Percentiles rank a stretch among this genome's conserved stretches.
These are phyloP conservation scores for Drosophila siamana DNA, from an alignment of 2,888 invertebrate genomes.

Conservation along the genomic window DNA sequence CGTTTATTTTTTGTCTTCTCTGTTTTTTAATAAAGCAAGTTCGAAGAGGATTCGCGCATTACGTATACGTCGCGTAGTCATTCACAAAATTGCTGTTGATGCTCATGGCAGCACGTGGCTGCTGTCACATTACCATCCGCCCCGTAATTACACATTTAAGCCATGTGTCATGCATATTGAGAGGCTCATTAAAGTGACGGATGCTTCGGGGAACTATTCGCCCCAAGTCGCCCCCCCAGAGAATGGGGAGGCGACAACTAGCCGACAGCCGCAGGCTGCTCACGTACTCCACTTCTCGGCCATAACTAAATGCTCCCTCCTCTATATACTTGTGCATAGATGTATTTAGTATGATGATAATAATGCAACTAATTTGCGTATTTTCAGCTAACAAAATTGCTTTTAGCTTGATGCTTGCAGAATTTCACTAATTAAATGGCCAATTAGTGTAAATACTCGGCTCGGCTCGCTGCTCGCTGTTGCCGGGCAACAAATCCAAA, in stretches of 20 bases:
- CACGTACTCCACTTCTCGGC: constrained; percentile 38
- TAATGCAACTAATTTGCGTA: constrained; percentile 22
- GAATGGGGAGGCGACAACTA: background rate
- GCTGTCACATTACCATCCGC: constrained; percentile 34
- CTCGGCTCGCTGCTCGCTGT: background rate
- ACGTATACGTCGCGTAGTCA: constrained; percentile 45
- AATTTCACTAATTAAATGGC: constrained; percentile 44
- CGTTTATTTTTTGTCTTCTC: background rate
- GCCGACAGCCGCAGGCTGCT: constrained; percentile 8
- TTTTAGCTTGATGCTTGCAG: background rate
- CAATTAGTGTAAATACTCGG: constrained; percentile 31
- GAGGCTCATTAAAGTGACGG: constrained; percentile 73
- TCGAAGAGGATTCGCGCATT: background rate
- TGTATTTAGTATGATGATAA: constrained; percentile 2
- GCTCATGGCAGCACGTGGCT: constrained; percentile 50
- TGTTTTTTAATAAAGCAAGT: constrained; percentile 14
- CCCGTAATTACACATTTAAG: constrained; percentile 74
- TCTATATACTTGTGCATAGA: background rate
- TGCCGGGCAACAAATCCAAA: constrained; percentile 40
- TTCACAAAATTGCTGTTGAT: constrained; percentile 45
- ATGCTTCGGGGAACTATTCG: constrained; percentile 51
- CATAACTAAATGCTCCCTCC: background rate
- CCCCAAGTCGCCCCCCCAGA: no score
- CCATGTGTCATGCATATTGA: constrained; percentile 78
- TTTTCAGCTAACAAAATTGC: constrained; percentile 19